These are phyloP conservation scores for Pseudomyrmex flavicornis DNA, from an alignment of 1,140 invertebrate genomes.

Conservation along the genomic window DNA sequence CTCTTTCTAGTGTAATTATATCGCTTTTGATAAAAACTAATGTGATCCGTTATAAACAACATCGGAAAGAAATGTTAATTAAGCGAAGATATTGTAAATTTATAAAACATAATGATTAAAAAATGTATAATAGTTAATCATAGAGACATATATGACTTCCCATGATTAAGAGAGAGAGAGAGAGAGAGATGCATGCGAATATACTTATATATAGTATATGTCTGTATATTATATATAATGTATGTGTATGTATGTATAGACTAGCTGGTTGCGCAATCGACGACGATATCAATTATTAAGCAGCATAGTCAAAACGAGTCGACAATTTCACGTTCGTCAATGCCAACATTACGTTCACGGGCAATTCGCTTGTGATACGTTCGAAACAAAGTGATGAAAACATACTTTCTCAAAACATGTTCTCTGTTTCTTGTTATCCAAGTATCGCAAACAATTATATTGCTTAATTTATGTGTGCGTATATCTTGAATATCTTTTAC, in stretches of 20 bases:
- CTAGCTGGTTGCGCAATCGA: slow-evolving; percentile 42
- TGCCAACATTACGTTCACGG: slow-evolving; percentile 39
- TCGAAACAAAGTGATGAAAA: neutral
- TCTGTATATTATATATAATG: no score
- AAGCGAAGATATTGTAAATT: no score
- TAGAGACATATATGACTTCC: no score
- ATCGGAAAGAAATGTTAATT: no score
- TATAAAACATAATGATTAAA: no score
- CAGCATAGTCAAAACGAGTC: neutral
- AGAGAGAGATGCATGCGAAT: neutral
- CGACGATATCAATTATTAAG: slow-evolving; percentile 58
- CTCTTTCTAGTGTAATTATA: neutral
- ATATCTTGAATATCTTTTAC: neutral
- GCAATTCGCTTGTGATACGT: neutral
- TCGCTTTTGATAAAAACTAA: neutral
- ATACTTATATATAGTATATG: no score
- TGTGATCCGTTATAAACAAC: neutral
- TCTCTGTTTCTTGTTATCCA: neutral
- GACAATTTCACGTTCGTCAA: slow-evolving; percentile 23
- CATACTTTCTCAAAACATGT: neutral
- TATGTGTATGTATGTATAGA: slow-evolving; percentile 15
- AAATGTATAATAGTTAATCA: no score
- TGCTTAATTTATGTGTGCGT: neutral
- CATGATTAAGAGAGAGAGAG: no score
- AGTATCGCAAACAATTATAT: neutral